Evolutionary conservation across 2,113 vertebrate genomes (phyloP), one percentile per base, ranked within the genome.

Genomic region (Lepus europaeus): DNA sequence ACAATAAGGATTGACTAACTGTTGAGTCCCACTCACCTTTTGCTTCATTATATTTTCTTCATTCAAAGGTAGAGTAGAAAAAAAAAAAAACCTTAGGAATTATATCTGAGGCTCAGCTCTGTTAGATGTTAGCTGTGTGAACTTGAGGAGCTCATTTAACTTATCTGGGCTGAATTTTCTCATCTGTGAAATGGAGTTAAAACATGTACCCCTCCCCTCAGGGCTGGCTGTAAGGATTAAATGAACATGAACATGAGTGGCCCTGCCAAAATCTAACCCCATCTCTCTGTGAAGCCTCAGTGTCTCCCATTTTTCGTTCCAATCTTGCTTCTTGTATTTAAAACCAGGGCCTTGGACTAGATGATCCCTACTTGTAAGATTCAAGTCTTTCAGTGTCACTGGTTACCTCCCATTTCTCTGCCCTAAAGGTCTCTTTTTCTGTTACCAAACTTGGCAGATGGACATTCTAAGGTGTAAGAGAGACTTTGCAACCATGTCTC

Each of bases 171-270:
- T 61, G 29, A 93, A 49, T 89, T 85, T 78, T 23, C 63, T 89
- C 72, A 45, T 92, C 85, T 92, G 12, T 84, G 33, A 89, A 84
- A 66, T 66, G 66, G 22, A 79, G 29, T 56, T 78, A 73, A 88
- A 89, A 49, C 78, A 39, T 25, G 3, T 86, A 63, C 9, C 14
- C 56, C 56, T 59, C 4, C 56, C 56, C 56, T 86, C 59, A 19
- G 27, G 14, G 31, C 45, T 68, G 59, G 73, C 53, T 29, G n/a
- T 68, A 45, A 94, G 51, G 68, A 87, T 61, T 93, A 82, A 93
- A 53, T 11, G 59, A 53, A 39, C n/a, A 61, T 63, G 59, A 90
- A 22, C 11, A 1, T 56, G 53, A 10, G 8, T 89, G n/a, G 84
- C 33, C 29, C 59, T 49, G 19, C 59, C 61, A 80, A 74, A 91